phyloP scores from a whole-genome alignment of 2,888 invertebrate genomes.

The Petrolisthes cinctipes region DNA sequence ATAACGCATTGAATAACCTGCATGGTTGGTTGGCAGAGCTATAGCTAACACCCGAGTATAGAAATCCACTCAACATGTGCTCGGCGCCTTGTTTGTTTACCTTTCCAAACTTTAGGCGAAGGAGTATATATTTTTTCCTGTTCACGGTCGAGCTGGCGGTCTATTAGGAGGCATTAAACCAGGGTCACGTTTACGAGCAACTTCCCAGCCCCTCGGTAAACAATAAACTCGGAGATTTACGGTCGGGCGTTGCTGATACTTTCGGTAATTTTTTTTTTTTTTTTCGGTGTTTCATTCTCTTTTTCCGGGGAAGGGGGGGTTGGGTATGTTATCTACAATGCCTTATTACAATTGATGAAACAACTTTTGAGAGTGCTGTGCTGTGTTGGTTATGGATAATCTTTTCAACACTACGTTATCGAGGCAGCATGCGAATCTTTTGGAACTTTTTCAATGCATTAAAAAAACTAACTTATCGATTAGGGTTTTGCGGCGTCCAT shows the following conservation, averaged over 20 bases:
- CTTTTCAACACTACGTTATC: too few species aligned
- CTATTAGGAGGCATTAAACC: slow-evolving; percentile 18
- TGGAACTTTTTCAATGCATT: too few species aligned
- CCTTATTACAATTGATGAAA: too few species aligned
- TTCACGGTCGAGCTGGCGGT: not conserved
- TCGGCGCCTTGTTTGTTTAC: not conserved
- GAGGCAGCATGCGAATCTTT: too few species aligned
- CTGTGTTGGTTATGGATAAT: too few species aligned
- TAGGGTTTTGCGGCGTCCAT: too few species aligned
- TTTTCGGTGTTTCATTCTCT: not conserved
- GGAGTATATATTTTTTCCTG: not conserved
- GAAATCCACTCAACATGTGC: not conserved
- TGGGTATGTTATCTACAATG: too few species aligned
- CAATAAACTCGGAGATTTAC: slow-evolving; percentile 13
- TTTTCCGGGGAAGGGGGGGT: too few species aligned
- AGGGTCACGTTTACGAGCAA: slow-evolving; percentile 18
- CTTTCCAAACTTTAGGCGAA: not conserved
- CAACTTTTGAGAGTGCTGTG: too few species aligned
- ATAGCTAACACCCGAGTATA: not conserved
- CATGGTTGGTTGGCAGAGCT: too few species aligned
- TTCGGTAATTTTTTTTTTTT: not conserved
- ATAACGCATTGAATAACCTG: not conserved
- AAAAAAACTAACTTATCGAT: too few species aligned
- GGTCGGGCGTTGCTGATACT: not conserved
- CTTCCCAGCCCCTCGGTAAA: slow-evolving; percentile 8